Base-by-base conservation (phyloP, 2,113 vertebrate species). In the Pao palembangensis region DNA sequence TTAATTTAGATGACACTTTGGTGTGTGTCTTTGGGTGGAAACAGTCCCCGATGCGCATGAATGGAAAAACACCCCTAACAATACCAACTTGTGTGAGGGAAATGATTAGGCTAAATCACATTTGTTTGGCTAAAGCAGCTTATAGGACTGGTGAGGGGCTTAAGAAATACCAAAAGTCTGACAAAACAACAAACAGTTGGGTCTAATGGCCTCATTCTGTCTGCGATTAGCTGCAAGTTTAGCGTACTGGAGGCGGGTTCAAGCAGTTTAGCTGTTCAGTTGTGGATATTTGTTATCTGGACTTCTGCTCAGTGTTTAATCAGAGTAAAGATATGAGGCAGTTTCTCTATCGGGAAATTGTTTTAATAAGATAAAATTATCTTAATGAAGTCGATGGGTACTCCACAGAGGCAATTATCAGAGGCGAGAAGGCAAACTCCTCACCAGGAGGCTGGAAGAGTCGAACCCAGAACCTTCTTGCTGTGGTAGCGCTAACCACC, bases 51-150 rank as follows among this genome's bases (percentile, higher is more conserved):
- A 71, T 58, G 49, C 52, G 67, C 64, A 79, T 41, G 18, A 62
- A 71, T 68, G 66, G 61, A 81, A 81, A 86, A 88, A 85, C 73
- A 78, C 75, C 10, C 13, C 38, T 74, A 89, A 91, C 88, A 91
- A 90, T 88, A 76, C 84, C 59, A 67, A 79, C 82, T 87, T 91
- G 88, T 91, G 75, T 83, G 76, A 83, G 85, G 73, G 82, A 84
- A 89, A 89, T 83, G 78, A 85, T 89, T 85, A 87, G 75, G 69
- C 82, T 78, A 84, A 88, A 90, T 87, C 85, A 87, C 85, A 84
- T 86, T 88, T 87, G 78, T 82, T 84, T 79, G 82, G 78, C 75
- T 70, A 91, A 91, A 91, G 86, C 84, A 72, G 85, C 86, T 91
- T 91, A 88, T 62, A 72, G 71, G 81, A 83, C 71, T 82, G 68